Evolutionary conservation across 2,888 invertebrate species (phyloP).

Genomic region (Clepsis dumicolana): DNA sequence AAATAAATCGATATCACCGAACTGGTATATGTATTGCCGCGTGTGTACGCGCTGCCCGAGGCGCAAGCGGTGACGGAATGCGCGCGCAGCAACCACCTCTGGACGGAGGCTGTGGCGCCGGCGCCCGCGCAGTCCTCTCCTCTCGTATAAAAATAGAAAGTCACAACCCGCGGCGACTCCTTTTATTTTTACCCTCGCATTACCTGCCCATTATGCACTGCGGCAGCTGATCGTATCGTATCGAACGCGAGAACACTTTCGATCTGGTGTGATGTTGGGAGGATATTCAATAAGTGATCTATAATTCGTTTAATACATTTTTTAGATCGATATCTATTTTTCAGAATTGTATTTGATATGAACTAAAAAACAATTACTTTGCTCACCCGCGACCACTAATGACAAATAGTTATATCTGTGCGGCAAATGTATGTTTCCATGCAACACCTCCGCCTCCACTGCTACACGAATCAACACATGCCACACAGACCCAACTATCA

Average conservation of each 20-base stretch:
- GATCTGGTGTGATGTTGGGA: conserved; percentile 48
- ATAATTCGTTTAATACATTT: not conserved
- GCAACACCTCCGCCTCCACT: no score
- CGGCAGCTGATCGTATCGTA: conserved; percentile 65
- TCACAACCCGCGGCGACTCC: conserved; percentile 73
- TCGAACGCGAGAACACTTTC: conserved; percentile 65
- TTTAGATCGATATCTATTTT: no score
- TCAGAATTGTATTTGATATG: no score
- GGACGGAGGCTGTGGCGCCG: conserved; percentile 78
- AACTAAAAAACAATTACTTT: no score
- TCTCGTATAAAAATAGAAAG: conserved; percentile 85
- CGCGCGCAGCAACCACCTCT: conserved; percentile 70
- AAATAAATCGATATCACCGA: conserved; percentile 34
- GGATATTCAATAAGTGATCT: conserved; percentile 7
- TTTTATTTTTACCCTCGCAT: conserved; percentile 79
- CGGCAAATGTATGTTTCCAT: no score
- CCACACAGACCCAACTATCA: no score
- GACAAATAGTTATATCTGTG: no score
- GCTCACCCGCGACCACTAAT: no score
- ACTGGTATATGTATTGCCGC: conserved; percentile 51
- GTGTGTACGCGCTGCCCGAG: conserved; percentile 77
- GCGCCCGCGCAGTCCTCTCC: conserved; percentile 72
- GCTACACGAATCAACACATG: no score
- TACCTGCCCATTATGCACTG: conserved; percentile 73
- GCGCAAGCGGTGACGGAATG: conserved; percentile 81